phyloP scores from a whole-genome alignment of 2,888 invertebrate species.

The Tipula vernalis region DNA sequence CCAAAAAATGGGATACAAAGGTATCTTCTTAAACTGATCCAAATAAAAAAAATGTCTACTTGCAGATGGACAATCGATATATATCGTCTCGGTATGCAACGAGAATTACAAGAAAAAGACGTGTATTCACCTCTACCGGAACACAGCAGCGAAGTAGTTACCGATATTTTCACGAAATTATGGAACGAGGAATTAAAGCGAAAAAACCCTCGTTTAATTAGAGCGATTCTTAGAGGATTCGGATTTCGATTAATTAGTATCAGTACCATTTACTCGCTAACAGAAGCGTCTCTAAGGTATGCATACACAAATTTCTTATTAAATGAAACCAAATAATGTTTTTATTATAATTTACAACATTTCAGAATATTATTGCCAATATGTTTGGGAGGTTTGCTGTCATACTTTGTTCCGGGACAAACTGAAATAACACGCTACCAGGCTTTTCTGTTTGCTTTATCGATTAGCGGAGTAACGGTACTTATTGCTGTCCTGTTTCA shows the following conservation, averaged over 20 bases:
- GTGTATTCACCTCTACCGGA: conserved; percentile 41
- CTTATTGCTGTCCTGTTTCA: conserved; percentile 50
- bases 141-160: conserved; percentile 39
- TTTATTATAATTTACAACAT: conserved; percentile 10
- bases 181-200: conserved; percentile 35
- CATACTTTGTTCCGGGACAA: conserved; percentile 44
- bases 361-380: conserved; percentile 49
- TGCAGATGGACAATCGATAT: conserved; percentile 37
- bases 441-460: conserved; percentile 53
- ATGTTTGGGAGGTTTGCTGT: conserved; percentile 53
- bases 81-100: conserved; percentile 38
- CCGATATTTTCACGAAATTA: conserved; percentile 32
- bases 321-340: not conserved
- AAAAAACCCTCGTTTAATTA: conserved; percentile 35
- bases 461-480: conserved; percentile 45
- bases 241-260: conserved; percentile 30
- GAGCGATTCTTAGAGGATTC: conserved; percentile 35
- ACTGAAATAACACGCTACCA: conserved; percentile 37
- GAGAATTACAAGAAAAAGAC: conserved; percentile 41
- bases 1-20: not conserved
- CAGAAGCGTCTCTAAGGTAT: conserved; percentile 30
- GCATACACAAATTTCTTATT: conserved; percentile 7
- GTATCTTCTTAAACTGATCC: not conserved
- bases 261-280: conserved; percentile 26
- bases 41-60: not conserved